Percentiles rank a stretch among this genome's conserved stretches.
phyloP scores from a whole-genome alignment of 2,113 vertebrate species.

The Ahaetulla prasina region DNA sequence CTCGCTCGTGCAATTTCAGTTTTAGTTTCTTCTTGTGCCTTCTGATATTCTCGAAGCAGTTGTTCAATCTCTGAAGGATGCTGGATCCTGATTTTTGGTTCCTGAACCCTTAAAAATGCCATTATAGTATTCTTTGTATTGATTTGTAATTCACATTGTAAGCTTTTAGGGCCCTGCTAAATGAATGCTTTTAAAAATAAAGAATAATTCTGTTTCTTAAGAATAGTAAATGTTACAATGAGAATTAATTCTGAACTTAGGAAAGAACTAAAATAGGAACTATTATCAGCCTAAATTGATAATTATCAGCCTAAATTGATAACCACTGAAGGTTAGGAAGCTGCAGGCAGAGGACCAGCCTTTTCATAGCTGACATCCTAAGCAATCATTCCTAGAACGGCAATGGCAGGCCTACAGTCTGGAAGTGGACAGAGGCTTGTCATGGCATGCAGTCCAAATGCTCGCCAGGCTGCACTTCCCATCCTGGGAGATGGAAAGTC shows the following conservation, averaged over 20 bases:
- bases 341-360: background rate
- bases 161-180: background rate
- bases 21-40: conserved; percentile 85
- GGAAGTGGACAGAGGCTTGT: background rate
- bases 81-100: conserved; percentile 60
- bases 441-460: background rate
- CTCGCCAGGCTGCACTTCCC: background rate
- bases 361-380: no score
- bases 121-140: background rate
- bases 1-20: conserved; percentile 85
- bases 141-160: background rate
- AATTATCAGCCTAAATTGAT: background rate
- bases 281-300: background rate
- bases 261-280: background rate
- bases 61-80: conserved; percentile 83
- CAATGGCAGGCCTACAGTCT: background rate
- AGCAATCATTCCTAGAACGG: background rate
- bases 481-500: background rate
- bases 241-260: background rate
- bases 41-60: conserved; percentile 82
- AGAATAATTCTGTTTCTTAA: background rate
- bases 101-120: conserved; percentile 65
- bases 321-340: background rate
- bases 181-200: background rate
- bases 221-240: background rate